Base-by-base conservation (phyloP, 2,797 vertebrate genomes). In the Prionace glauca region DNA sequence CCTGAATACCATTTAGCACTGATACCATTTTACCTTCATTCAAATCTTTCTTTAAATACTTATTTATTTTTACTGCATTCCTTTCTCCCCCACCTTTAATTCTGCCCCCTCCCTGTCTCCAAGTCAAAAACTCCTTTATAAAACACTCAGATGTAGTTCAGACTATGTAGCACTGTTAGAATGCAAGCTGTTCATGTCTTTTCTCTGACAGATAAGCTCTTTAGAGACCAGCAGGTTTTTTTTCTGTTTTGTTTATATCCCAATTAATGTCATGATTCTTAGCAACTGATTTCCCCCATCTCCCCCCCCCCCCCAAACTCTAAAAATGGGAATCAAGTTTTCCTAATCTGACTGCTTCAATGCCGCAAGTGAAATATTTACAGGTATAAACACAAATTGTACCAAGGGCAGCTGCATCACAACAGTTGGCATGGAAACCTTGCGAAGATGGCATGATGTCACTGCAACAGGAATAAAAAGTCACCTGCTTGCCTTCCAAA, bases 381-480 rank as follows among this genome's bases (percentile, higher is more conserved):
- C 93, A 95, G 93, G 93, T 95, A 95, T 72, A 50, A 72, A 50
- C 36, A 94, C 93, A 94, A 94, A 95, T n/a, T 95, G 29, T 45
- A 74, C 5, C 50, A n/a, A 72, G 71, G 50, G 71, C 93, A 95
- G 71, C 93, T 77, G 93, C 93, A 95, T 95, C 93, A 50, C 69
- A 95, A 95, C 71, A 95, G 93, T 95, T 95, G 93, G 26, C 71
- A 74, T 77, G 50, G 93, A 95, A 95, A 95, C 93, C 71, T 95
- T 77, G 93, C 29, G 29, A 95, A 95, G 93, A 77, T 77, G 77
- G 93, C 93, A 95, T 95, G 93, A 95, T 95, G 93, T 95, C 93
- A 95, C 71, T 60, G 72, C 93, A 77, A 95, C 50, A 95, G 60
- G 93, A 95, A 95, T 95, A 72, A 92, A 92, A 95, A 95, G 93